Evolutionary conservation across 2,797 vertebrate genomes (phyloP), one percentile per base, ranked within the genome.

Genomic region (Eupleurogrammus muticus): DNA sequence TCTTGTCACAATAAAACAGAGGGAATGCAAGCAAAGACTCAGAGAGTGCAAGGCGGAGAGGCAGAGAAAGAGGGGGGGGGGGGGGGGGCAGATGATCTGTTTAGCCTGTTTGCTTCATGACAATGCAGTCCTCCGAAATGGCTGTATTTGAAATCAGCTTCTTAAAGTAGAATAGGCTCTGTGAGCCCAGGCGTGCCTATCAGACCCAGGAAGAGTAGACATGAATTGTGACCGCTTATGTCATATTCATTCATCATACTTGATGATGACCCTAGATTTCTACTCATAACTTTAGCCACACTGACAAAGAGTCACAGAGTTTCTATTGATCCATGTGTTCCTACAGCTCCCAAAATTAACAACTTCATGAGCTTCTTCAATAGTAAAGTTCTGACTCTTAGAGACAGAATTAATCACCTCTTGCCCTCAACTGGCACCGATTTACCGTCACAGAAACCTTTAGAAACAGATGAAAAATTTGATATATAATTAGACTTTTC

Each of bases 221-320:
- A 85, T 87, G 90, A 92, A 76, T 81, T 91, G 87, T 85, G 89
- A 94, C 92, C 88, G 88, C 87, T 90, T 91, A 81, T 88, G 90
- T 89, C 28, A 3, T 6, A 28, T 28, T 28, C 28, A 28, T 28
- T 6, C 28, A 28, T 28, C 28, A 28, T 28, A 28, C 28, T 28
- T 28, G 28, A 28, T 28, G 28, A 28, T 6, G 28, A 28, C 28
- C 28, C 28, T 28, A 28, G 28, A 28, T 28, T 28, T 28, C 28
- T 28, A 28, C 28, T 28, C 28, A 28, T 28, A 3, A 28, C 28
- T 28, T 28, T 28, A 28, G 28, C 28, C 28, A 28, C 28, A 28
- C 28, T 28, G 28, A 28, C 28, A 28, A 28, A 28, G 28, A 28
- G 28, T 28, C 28, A 28, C 28, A 28, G 6, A n/a, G n/a, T n/a